Base-by-base conservation (phyloP, 2,797 vertebrate species). In the Chanos chanos region DNA sequence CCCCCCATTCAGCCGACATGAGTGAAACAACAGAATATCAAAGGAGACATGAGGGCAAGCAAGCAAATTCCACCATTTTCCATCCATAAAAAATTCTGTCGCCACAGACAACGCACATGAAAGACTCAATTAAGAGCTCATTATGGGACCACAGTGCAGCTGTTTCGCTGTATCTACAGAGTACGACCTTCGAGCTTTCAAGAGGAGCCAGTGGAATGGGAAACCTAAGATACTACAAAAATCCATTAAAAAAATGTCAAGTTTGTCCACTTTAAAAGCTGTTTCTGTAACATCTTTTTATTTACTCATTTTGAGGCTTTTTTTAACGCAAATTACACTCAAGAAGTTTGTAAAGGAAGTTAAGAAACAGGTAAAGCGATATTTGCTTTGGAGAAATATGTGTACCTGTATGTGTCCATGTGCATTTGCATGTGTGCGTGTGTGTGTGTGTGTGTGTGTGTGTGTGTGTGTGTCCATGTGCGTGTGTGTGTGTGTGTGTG, bases 371-470 rank as follows among this genome's bases (percentile, higher is more conserved):
- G n/a, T n/a, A n/a, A n/a, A n/a, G n/a, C n/a, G n/a, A n/a, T n/a
- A n/a, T n/a, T n/a, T n/a, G n/a, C n/a, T n/a, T n/a, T n/a, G n/a
- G n/a, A n/a, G n/a, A n/a, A n/a, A n/a, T n/a, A n/a, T n/a, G n/a
- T 53, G 45, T 62, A 49, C 54, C 49, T 54, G 55, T 8, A 4
- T 13, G 39, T 31, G 16, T n/a, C n/a, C 12, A 34, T 27, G 43
- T 50, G 47, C 43, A 44, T 51, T 37, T 39, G 41, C 28, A 33
- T 52, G 12, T 19, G 34, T 34, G 62, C 24, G 44, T 62, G 43
- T 43, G 40, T 43, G 56, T 52, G 39, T 24, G 28, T 43, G 9
- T 48, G 41, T 13, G 40, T 45, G 21, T 45, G 47, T 16, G 10
- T 10, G 51, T 47, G 12, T 24, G 21, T 56, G 52, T 16, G 61